Conservation (phyloP, 2,113 vertebrate species). For the Heterochromis multidens region DNA sequence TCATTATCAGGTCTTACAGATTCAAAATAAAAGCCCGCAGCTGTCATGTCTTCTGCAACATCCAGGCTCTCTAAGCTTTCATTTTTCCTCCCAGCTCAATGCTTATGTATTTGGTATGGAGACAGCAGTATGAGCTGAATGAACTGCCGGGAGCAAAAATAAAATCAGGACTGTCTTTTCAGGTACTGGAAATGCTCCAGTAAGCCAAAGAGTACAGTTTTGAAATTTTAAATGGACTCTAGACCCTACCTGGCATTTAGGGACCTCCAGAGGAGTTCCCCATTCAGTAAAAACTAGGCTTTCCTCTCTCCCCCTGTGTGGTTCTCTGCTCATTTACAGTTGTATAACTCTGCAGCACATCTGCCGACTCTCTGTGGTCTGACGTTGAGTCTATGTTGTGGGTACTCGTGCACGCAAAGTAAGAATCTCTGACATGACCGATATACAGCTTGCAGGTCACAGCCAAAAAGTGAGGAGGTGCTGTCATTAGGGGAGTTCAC, state of each 20-base stretch:
- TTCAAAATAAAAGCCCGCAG: neutral
- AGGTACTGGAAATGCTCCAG: neutral
- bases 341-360: slow-evolving; percentile 21
- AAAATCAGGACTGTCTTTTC: neutral
- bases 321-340: neutral
- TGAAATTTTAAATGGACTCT: neutral
- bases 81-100: neutral
- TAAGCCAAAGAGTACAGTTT: neutral
- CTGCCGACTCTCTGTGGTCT: neutral
- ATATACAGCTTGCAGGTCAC: neutral
- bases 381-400: neutral
- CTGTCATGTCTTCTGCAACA: neutral
- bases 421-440: neutral
- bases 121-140: neutral
- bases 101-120: neutral
- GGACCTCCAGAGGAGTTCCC: neutral
- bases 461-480: neutral
- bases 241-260: neutral
- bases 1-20: neutral
- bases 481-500: neutral
- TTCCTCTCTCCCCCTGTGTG: neutral
- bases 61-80: neutral
- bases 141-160: neutral
- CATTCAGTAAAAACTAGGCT: neutral
- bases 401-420: neutral